A percentile compares a stretch with the other conserved stretches of the same genome.
These are phyloP conservation scores for Alentia gelatinosa DNA, from an alignment of 2,888 invertebrate species.

Conservation along the genomic window DNA sequence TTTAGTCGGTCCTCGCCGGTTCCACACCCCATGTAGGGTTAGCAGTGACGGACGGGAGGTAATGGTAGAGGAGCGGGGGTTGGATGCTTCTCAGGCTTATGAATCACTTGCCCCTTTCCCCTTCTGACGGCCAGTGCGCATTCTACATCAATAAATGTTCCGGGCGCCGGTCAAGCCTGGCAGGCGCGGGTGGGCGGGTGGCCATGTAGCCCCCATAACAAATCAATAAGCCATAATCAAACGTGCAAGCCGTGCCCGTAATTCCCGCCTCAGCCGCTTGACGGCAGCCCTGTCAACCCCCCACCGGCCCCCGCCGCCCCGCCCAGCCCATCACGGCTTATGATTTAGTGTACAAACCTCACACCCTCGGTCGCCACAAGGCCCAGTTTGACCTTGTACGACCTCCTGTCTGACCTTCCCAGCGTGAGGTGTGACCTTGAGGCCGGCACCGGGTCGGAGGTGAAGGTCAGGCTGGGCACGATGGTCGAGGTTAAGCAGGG, in stretches of 20 bases:
- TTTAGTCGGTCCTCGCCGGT: too few species aligned
- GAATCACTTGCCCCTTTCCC: constrained; percentile 28
- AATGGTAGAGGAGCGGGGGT: neutral
- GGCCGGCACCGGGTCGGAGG: neutral
- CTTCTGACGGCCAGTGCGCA: constrained; percentile 4
- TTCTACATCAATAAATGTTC: constrained; percentile 39
- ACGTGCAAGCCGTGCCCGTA: neutral
- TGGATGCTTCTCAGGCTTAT: neutral
- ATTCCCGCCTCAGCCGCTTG: constrained; percentile 6
- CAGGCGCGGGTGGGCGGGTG: neutral
- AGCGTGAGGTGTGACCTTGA: constrained; percentile 38
- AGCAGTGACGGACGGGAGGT: too few species aligned
- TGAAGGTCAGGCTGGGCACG: neutral
- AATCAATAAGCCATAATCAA: constrained; percentile 51
- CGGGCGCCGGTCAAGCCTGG: neutral
- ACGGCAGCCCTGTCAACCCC: neutral
- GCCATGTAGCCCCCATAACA: constrained; percentile 8
- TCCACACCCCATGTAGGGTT: too few species aligned
- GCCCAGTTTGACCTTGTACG: constrained; percentile 6
- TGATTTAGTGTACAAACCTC: constrained; percentile 32
- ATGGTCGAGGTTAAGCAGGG: neutral
- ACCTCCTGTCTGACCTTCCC: constrained; percentile 17
- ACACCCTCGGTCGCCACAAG: neutral
- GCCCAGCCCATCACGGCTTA: neutral
- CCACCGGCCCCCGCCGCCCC: neutral